Evolutionary conservation across 2,113 vertebrate genomes (phyloP), one percentile per base, ranked within the genome.

Genomic region (Petroica traversi): DNA sequence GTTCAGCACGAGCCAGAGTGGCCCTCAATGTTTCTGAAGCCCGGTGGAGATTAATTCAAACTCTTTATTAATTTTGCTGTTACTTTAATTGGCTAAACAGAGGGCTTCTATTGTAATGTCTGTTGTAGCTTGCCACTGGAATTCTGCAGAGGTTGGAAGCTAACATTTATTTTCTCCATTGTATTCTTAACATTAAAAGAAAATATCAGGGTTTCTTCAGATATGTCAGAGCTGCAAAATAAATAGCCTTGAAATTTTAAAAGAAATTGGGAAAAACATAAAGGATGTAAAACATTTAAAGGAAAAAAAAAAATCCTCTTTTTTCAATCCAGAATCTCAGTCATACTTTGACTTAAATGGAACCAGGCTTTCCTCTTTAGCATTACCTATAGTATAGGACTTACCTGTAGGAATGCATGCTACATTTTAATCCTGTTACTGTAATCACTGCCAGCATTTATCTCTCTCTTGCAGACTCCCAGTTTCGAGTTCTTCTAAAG

Each of bases 401-500:
- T 93, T 90, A 97, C 95, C 97, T 97, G 66, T 80, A 89, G 92
- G 62, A 86, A 49, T 74, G 76, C 82, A 88, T 94, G 84, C 93
- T 97, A 75, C 41, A 41, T 93, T 96, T 97, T 98, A 98, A 98
- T 98, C 98, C 98, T 97, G 96, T 98, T 97, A 97, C 74, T 98
- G 97, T 98, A 98, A 98, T 98, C 98, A 81, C 97, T 97, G 97
- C 95, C 97, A 97, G 97, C 95, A 97, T 97, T 99, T 99, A 99
- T 99, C 99, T 99, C 98, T 93, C 93, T 95, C 94, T 93, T 97
- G 97, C 98, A 99, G 98, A 96, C 97, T 93, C 87, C 89, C 96
- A 92, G 92, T 98, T 98, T 98, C 97, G 97, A 98, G 95, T 98
- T 98, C 95, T 98, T 98, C 98, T 98, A 98, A 99, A 98, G 97